A percentile compares a stretch with the other conserved stretches of the same genome.
phyloP scores from a whole-genome alignment of 2,888 invertebrate genomes.

The Cheilosia vulpina region DNA sequence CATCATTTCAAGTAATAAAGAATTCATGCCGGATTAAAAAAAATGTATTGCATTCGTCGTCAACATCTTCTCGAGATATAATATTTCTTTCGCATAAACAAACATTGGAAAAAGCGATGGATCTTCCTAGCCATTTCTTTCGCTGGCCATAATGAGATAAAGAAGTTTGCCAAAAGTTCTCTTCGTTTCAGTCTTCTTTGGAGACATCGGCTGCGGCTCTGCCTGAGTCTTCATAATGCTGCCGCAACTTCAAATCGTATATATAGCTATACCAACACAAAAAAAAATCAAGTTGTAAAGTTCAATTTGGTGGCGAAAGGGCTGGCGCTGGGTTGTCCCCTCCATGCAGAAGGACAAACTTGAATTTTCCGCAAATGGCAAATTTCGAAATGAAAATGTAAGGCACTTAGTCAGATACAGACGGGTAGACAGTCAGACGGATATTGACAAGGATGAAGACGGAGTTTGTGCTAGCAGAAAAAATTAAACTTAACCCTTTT shows the following conservation, averaged over 20 bases:
- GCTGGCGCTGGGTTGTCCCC: not conserved
- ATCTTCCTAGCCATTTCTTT: slow-evolving; percentile 21
- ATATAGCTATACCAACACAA: not conserved
- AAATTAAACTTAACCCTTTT: not conserved
- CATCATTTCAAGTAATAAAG: slow-evolving; percentile 37
- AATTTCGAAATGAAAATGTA: slow-evolving; percentile 48
- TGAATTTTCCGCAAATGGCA: slow-evolving; percentile 37
- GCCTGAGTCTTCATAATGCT: slow-evolving; percentile 37
- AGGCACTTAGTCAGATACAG: slow-evolving; percentile 48
- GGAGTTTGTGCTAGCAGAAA: not conserved
- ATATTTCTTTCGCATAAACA: slow-evolving; percentile 53
- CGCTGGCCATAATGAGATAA: slow-evolving; percentile 58
- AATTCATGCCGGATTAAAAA: slow-evolving; percentile 44
- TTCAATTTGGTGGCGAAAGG: slow-evolving; percentile 63
- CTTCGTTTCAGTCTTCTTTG: slow-evolving; percentile 50
- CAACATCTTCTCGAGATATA: slow-evolving; percentile 14
- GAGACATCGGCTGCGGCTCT: slow-evolving; percentile 20
- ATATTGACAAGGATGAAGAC: slow-evolving; percentile 3
- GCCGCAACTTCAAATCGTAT: slow-evolving; percentile 5
- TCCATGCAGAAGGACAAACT: slow-evolving; percentile 9
- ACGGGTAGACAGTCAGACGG: slow-evolving; percentile 17
- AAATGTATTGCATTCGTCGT: not conserved
- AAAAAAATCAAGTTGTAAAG: slow-evolving; percentile 49
- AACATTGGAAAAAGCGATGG: slow-evolving; percentile 32
- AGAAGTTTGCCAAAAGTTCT: slow-evolving; percentile 65